Conservation (phyloP, 1,140 invertebrate species). For the Dermatophagoides farinae region DNA sequence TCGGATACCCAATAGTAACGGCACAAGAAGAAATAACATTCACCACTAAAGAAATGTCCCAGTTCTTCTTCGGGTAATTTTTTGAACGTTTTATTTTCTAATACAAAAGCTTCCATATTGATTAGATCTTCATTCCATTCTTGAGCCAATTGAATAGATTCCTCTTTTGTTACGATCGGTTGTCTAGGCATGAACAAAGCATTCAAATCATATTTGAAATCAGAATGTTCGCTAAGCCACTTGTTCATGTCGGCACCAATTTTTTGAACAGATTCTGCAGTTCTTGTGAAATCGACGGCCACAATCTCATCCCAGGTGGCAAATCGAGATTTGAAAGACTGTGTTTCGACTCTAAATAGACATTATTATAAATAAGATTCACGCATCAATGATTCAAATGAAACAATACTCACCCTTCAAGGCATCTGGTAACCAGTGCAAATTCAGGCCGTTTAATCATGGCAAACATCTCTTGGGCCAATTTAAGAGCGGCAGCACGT, state of each 20-base stretch:
- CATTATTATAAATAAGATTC: background rate
- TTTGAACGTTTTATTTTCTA: slow-evolving; percentile 92
- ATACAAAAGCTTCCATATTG: slow-evolving; percentile 91
- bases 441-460: slow-evolving; percentile 74
- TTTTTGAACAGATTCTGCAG: slow-evolving; percentile 83
- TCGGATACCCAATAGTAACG: slow-evolving; percentile 67
- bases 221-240: slow-evolving; percentile 63
- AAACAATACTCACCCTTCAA: slow-evolving; percentile 29
- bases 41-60: slow-evolving; percentile 69
- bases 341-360: slow-evolving; percentile 31
- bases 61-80: slow-evolving; percentile 74
- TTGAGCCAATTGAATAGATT: slow-evolving; percentile 67
- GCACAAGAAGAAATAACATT: slow-evolving; percentile 96
- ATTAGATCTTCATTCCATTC: slow-evolving; percentile 92
- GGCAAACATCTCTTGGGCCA: slow-evolving; percentile 80
- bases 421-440: slow-evolving; percentile 63
- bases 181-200: slow-evolving; percentile 88
- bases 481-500: slow-evolving; percentile 80
- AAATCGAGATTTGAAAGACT: slow-evolving; percentile 96
- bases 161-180: slow-evolving; percentile 54
- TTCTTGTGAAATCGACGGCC: slow-evolving; percentile 94
- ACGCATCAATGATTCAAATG: background rate
- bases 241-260: slow-evolving; percentile 86
- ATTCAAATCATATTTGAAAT: slow-evolving; percentile 72
- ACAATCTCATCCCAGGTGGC: slow-evolving; percentile 96